These are phyloP conservation scores for Empidonax alnorum DNA, from an alignment of 2,113 vertebrate genomes.

Conservation along the genomic window DNA sequence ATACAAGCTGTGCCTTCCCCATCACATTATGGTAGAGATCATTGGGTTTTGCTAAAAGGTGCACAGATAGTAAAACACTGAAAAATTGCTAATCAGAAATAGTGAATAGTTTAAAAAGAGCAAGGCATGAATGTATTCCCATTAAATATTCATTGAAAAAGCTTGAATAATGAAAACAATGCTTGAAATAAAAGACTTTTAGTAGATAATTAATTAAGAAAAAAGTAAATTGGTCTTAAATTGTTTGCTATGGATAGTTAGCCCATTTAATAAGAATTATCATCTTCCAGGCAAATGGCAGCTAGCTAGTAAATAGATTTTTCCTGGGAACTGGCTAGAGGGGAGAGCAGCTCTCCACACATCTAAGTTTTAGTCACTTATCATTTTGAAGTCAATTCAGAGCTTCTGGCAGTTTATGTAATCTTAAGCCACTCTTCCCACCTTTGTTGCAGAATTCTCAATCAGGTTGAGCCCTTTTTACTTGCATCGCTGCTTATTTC, in stretches of 20 bases:
- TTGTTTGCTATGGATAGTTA: slow-evolving; percentile 37
- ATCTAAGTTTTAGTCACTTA: slow-evolving; percentile 50
- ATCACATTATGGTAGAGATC: background rate
- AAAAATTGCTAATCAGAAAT: background rate
- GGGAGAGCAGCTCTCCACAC: slow-evolving; percentile 3
- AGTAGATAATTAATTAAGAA: slow-evolving; percentile 50
- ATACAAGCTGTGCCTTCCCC: background rate
- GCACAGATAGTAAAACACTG: background rate
- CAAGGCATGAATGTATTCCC: background rate
- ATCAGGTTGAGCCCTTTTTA: background rate
- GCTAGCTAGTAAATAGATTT: slow-evolving; percentile 15
- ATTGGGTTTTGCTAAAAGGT: background rate
- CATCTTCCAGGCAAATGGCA: slow-evolving; percentile 6
- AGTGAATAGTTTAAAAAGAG: background rate
- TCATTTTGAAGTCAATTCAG: slow-evolving; percentile 46
- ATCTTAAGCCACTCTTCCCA: slow-evolving; percentile 1
- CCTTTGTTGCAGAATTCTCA: slow-evolving; percentile 38
- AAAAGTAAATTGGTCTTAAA: slow-evolving; percentile 30
- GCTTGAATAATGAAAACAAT: slow-evolving; percentile 50
- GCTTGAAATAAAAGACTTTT: slow-evolving; percentile 22
- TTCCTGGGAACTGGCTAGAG: slow-evolving; percentile 29
- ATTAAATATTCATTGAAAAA: slow-evolving; percentile 65
- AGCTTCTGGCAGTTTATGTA: slow-evolving; percentile 41
- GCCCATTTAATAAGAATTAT: slow-evolving; percentile 27
- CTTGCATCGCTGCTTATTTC: background rate